These are phyloP conservation scores for Drosophila tripunctata DNA, from an alignment of 2,888 invertebrate species.

Conservation along the genomic window DNA sequence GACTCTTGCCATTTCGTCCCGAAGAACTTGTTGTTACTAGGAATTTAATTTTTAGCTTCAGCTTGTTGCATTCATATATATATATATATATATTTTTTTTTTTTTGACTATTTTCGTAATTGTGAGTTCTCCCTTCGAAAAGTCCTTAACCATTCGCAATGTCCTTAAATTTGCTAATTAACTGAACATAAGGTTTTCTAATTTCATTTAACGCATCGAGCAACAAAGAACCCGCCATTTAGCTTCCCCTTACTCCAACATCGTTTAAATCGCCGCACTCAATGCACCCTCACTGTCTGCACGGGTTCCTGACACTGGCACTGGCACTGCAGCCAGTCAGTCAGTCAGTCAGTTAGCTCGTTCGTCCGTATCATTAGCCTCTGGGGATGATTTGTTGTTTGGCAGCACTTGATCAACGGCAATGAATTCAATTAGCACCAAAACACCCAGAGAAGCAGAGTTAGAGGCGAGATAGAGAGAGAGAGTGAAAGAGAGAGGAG, in stretches of 20 bases:
- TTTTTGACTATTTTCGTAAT: neutral
- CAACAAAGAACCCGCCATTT: slow-evolving; percentile 28
- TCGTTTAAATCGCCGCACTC: slow-evolving; percentile 1
- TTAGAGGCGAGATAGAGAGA: slow-evolving; percentile 11
- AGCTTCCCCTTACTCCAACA: neutral
- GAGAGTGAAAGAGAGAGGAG: neutral
- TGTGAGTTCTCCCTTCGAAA: neutral
- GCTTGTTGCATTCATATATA: neutral
- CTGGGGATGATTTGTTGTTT: slow-evolving; percentile 78
- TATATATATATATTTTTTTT: neutral
- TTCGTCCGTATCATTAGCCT: slow-evolving; percentile 76
- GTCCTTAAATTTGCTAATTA: slow-evolving; percentile 76
- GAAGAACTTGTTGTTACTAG: too few species aligned
- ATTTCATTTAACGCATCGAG: slow-evolving; percentile 72
- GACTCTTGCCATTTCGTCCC: too few species aligned
- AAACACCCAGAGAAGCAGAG: slow-evolving; percentile 58
- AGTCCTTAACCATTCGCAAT: slow-evolving; percentile 24
- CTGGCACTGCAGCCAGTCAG: slow-evolving; percentile 27
- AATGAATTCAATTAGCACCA: slow-evolving; percentile 81
- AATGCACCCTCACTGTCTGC: slow-evolving; percentile 27
- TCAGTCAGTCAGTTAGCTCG: slow-evolving; percentile 59
- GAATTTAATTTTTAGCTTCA: too few species aligned
- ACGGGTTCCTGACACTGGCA: neutral
- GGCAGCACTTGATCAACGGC: slow-evolving; percentile 81
- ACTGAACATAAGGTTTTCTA: slow-evolving; percentile 80